Percentiles rank a stretch among this genome's conserved stretches.
phyloP scores from a whole-genome alignment of 2,797 vertebrate genomes.

The Pelodytes ibericus region DNA sequence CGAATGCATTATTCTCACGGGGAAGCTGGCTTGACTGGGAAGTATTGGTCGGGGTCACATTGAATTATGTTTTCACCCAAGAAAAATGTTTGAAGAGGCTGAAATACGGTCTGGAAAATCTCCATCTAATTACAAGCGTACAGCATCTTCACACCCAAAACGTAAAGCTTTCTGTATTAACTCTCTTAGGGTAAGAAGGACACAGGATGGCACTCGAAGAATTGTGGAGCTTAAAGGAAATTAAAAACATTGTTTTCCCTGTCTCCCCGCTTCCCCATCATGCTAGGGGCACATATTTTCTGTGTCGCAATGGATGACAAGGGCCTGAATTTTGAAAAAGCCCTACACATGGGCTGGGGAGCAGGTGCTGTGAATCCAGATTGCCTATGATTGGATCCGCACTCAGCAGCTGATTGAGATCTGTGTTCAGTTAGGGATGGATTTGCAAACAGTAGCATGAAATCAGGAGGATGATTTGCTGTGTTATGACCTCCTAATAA shows the following conservation, averaged over 20 bases:
- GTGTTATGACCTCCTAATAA: slow-evolving; percentile 59
- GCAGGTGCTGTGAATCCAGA: slow-evolving; percentile 74
- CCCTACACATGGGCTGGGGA: slow-evolving; percentile 68
- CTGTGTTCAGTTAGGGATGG: slow-evolving; percentile 64
- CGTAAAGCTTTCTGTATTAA: no score
- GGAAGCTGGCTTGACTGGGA: neutral
- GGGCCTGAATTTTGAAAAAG: neutral
- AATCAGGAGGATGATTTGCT: slow-evolving; percentile 49
- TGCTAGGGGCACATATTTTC: no score
- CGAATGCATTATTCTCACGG: neutral
- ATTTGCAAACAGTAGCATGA: slow-evolving; percentile 50
- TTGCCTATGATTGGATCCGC: slow-evolving; percentile 72
- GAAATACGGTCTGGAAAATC: neutral
- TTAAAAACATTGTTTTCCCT: neutral
- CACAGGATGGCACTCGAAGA: no score
- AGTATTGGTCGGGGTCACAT: neutral
- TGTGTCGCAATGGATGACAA: neutral
- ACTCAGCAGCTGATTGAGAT: slow-evolving; percentile 69
- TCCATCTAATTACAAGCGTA: no score
- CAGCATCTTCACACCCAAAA: no score
- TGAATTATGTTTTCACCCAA: slow-evolving; percentile 2
- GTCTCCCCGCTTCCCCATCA: neutral
- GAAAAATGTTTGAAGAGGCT: neutral
- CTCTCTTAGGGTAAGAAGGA: no score
- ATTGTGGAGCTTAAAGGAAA: no score